A percentile compares a stretch with the other conserved stretches of the same genome.
These are phyloP conservation scores for Platycheirus albimanus DNA, from an alignment of 2,888 invertebrate species.

Conservation along the genomic window DNA sequence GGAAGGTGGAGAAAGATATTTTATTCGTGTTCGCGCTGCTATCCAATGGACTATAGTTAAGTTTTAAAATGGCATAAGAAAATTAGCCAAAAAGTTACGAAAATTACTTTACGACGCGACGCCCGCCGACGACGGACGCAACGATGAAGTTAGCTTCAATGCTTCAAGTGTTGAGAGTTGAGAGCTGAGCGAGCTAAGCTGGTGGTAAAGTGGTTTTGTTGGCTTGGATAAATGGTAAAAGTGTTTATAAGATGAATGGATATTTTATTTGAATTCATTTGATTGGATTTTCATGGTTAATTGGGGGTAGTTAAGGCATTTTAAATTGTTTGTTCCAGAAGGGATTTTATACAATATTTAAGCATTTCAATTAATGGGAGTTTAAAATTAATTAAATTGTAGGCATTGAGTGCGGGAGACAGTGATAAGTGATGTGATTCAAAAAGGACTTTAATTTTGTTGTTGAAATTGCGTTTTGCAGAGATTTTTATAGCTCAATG, in stretches of 20 bases:
- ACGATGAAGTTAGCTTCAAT: slow-evolving; percentile 35
- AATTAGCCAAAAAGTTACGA: slow-evolving; percentile 59
- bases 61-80: slow-evolving; percentile 54
- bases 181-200: neutral
- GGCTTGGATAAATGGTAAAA: slow-evolving; percentile 28
- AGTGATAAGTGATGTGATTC: too few species aligned
- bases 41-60: slow-evolving; percentile 56
- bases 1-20: too few species aligned
- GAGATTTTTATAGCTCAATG: too few species aligned
- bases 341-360: neutral
- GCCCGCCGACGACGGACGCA: too few species aligned
- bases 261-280: slow-evolving; percentile 57
- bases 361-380: slow-evolving; percentile 17
- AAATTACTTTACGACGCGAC: slow-evolving; percentile 40
- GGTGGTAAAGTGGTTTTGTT: neutral
- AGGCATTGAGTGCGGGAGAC: too few species aligned
- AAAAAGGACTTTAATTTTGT: too few species aligned
- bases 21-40: too few species aligned
- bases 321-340: slow-evolving; percentile 1
- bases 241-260: slow-evolving; percentile 41
- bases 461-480: too few species aligned
- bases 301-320: slow-evolving; percentile 26
- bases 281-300: slow-evolving; percentile 66
- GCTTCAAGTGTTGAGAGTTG: neutral
- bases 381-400: slow-evolving; percentile 24